Evolutionary conservation across 2,797 vertebrate genomes (phyloP).

Genomic region (Esox lucius): DNA sequence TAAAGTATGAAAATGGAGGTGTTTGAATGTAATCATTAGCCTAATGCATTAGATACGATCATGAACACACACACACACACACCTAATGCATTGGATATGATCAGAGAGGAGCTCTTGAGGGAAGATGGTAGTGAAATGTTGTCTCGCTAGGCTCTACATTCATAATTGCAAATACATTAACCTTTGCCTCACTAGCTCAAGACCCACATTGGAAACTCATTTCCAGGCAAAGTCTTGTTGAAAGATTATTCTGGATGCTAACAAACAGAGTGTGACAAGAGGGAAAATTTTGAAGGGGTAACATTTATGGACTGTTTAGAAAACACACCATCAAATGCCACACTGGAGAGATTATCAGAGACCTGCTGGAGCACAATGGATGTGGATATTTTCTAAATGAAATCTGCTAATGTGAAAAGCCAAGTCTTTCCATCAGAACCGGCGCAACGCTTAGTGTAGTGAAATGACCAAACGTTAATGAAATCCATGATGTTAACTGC

Average conservation of each 20-base stretch:
- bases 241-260: constrained; percentile 46
- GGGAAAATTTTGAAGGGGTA: background rate
- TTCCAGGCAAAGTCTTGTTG: constrained; percentile 52
- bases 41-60: no score
- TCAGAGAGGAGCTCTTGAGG: constrained; percentile 65
- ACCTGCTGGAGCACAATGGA: background rate
- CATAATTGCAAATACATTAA: constrained; percentile 80
- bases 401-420: background rate
- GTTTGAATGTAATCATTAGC: constrained; percentile 75
- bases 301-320: constrained; percentile 31
- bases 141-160: constrained; percentile 59
- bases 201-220: constrained; percentile 59
- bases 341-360: background rate
- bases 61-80: no score
- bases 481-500: constrained; percentile 3
- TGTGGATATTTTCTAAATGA: background rate
- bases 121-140: constrained; percentile 72
- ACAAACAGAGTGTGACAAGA: background rate
- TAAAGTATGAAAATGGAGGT: constrained; percentile 70
- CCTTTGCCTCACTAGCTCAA: constrained; percentile 75
- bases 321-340: constrained; percentile 34
- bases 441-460: background rate
- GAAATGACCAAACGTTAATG: background rate
- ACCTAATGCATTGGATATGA: constrained; percentile 75
- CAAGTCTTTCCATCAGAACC: background rate